phyloP scores from a whole-genome alignment of 2,888 invertebrate species.

The Bombyx huttoni region DNA sequence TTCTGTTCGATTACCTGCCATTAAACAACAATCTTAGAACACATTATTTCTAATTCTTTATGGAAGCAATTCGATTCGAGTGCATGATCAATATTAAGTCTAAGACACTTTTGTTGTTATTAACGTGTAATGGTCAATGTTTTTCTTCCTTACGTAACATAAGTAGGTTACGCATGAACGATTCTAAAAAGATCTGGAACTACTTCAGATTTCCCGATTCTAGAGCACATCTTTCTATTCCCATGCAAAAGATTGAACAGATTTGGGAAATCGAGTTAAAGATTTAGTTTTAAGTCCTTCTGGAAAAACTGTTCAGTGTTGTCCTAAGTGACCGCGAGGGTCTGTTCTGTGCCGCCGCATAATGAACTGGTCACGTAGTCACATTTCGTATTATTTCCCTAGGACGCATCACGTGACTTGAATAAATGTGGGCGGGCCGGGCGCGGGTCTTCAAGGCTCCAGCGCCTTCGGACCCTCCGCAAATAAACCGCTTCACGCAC shows the following conservation, averaged over 20 bases:
- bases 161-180: no score
- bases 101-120: neutral
- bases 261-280: no score
- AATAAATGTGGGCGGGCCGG: slow-evolving; percentile 51
- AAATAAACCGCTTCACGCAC: slow-evolving; percentile 72
- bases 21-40: slow-evolving; percentile 65
- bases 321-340: slow-evolving; percentile 36
- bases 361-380: slow-evolving; percentile 72
- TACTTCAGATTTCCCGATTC: no score
- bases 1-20: slow-evolving; percentile 66
- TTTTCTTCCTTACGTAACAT: no score
- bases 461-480: slow-evolving; percentile 59
- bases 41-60: slow-evolving; percentile 26
- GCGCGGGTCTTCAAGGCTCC: slow-evolving; percentile 36
- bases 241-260: no score
- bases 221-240: no score
- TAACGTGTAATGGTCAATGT: no score
- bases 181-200: no score
- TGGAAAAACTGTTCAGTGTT: slow-evolving; percentile 4
- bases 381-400: slow-evolving; percentile 73
- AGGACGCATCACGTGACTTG: slow-evolving; percentile 68
- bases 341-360: slow-evolving; percentile 52
- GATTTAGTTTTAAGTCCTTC: neutral
- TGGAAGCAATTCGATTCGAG: slow-evolving; percentile 1
- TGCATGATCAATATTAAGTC: neutral